A percentile compares a stretch with the other conserved stretches of the same genome.
These are phyloP conservation scores for Eudemis profundana DNA, from an alignment of 2,888 invertebrate species.

Conservation along the genomic window DNA sequence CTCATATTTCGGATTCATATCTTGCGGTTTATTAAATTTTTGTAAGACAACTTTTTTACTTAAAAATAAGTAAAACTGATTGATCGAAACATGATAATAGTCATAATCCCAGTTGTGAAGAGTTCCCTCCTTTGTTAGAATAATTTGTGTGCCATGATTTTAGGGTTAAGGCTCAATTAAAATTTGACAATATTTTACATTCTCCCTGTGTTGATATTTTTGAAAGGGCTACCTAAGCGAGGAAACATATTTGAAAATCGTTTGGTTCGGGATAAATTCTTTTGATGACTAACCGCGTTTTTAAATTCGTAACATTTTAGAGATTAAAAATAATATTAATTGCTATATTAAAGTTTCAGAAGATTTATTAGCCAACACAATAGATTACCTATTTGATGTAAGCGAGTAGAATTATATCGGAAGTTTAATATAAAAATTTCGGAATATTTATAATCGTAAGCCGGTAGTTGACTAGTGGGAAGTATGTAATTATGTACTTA, in stretches of 20 bases:
- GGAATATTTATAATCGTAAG: slow-evolving; percentile 60
- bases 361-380: slow-evolving; percentile 78
- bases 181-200: slow-evolving; percentile 79
- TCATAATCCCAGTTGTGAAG: slow-evolving; percentile 78
- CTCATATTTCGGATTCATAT: slow-evolving; percentile 73
- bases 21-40: slow-evolving; percentile 57
- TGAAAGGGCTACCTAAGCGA: slow-evolving; percentile 23
- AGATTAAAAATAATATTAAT: slow-evolving; percentile 53
- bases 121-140: slow-evolving; percentile 82
- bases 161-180: slow-evolving; percentile 75
- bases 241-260: slow-evolving; percentile 19
- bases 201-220: slow-evolving; percentile 47
- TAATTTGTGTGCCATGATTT: slow-evolving; percentile 83
- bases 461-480: slow-evolving; percentile 65
- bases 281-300: slow-evolving; percentile 19
- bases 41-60: slow-evolving; percentile 53
- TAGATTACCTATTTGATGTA: slow-evolving; percentile 61
- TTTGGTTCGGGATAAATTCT: slow-evolving; percentile 17
- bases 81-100: slow-evolving; percentile 62
- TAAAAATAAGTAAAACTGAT: slow-evolving; percentile 52
- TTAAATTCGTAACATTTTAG: slow-evolving; percentile 48
- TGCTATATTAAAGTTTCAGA: slow-evolving; percentile 75
- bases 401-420: slow-evolving; percentile 70
- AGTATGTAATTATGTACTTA: slow-evolving; percentile 71
- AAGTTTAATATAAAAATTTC: slow-evolving; percentile 65